These are phyloP conservation scores for Gadus macrocephalus DNA, from an alignment of 2,113 vertebrate genomes.

Conservation along the genomic window DNA sequence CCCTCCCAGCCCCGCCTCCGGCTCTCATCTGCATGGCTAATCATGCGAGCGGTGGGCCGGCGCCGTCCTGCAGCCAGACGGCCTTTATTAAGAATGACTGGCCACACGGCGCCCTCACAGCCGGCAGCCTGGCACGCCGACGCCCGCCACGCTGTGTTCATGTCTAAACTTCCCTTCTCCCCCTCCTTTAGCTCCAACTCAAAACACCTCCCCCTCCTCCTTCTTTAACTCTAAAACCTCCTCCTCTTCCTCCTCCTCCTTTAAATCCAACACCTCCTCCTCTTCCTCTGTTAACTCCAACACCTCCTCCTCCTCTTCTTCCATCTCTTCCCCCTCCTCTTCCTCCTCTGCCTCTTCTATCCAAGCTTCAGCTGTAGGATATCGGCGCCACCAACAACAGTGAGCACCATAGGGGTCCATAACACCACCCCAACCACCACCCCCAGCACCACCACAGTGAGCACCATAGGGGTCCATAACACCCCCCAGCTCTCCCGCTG, in stretches of 20 bases:
- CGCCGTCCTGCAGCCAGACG: conserved; percentile 47
- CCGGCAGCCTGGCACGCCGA: conserved; percentile 56
- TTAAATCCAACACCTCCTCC: too few species aligned
- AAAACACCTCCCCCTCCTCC: too few species aligned
- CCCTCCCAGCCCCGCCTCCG: conserved; percentile 29
- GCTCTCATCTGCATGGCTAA: conserved; percentile 38
- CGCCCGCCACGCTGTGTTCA: conserved; percentile 22
- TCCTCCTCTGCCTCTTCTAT: conserved; percentile 28
- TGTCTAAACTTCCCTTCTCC: not conserved
- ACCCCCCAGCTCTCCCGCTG: conserved; percentile 1
- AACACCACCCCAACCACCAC: too few species aligned
- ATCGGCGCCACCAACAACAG: conserved; percentile 50
- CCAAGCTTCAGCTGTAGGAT: conserved; percentile 29
- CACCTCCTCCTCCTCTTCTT: conserved; percentile 12
- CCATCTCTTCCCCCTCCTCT: conserved; percentile 22
- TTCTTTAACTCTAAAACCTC: too few species aligned
- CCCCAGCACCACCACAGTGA: conserved; percentile 41
- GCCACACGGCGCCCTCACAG: conserved; percentile 56
- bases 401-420: conserved; percentile 18
- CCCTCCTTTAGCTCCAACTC: not conserved
- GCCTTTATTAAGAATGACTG: conserved; percentile 61
- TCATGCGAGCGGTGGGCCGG: conserved; percentile 48
- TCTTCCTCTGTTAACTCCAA: too few species aligned
- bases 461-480: conserved; percentile 29
- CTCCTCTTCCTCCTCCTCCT: too few species aligned